These are phyloP conservation scores for Cariama cristata DNA, from an alignment of 2,113 vertebrate species.

Conservation along the genomic window DNA sequence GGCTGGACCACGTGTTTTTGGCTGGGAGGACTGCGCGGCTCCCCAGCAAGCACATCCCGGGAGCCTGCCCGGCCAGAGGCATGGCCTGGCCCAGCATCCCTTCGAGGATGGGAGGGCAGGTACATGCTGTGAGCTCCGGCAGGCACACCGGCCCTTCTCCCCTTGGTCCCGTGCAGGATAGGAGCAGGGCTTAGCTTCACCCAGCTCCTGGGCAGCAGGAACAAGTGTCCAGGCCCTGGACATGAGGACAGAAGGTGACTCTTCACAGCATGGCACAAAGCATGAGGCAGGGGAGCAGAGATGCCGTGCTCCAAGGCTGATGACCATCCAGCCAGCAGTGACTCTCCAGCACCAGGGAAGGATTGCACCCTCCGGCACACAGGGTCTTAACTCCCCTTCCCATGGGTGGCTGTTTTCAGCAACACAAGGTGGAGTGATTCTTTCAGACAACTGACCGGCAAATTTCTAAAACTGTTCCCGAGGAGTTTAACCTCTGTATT, in stretches of 20 bases:
- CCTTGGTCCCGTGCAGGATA: background rate
- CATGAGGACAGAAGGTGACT: background rate
- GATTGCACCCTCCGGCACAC: background rate
- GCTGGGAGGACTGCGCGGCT: background rate
- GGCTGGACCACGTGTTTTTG: background rate
- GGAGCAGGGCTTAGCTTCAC: background rate
- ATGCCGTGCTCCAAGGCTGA: background rate
- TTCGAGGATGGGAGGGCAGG: background rate
- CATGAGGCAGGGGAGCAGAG: background rate
- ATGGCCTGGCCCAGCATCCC: background rate
- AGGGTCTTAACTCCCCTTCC: background rate
- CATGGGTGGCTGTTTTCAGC: background rate
- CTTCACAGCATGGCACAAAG: background rate
- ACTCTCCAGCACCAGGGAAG: background rate
- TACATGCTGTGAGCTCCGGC: too few relatives aligned
- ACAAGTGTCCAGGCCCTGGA: background rate
- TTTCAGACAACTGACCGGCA: background rate
- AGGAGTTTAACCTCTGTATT: background rate
- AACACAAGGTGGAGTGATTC: background rate
- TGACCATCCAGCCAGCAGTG: background rate
- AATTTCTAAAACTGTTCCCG: background rate
- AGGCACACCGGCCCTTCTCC: background rate
- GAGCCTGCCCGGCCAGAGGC: background rate
- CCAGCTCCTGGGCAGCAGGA: background rate
- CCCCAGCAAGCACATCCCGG: background rate